Conservation (phyloP, 2,888 invertebrate genomes). For the Trichacis sp. region DNA sequence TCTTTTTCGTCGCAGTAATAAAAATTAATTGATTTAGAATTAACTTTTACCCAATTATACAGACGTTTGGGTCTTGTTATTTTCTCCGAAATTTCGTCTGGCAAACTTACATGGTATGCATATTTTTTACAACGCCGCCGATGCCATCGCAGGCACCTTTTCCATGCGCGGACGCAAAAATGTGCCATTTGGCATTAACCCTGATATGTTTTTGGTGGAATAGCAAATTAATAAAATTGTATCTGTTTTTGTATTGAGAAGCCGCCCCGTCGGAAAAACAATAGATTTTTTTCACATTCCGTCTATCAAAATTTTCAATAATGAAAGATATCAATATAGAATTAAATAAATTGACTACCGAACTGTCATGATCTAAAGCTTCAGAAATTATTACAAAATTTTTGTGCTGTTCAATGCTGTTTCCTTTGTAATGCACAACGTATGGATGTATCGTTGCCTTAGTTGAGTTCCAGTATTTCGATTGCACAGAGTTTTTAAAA, state of each 20-base stretch:
- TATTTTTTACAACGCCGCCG: slow-evolving; percentile 23
- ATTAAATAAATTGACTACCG: slow-evolving; percentile 20
- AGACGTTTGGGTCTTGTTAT: slow-evolving; percentile 30
- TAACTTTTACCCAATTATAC: slow-evolving; percentile 23
- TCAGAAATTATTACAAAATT: no score
- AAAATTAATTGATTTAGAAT: slow-evolving; percentile 31
- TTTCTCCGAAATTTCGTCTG: slow-evolving; percentile 10
- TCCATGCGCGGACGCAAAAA: slow-evolving; percentile 31
- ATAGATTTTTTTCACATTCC: slow-evolving; percentile 9
- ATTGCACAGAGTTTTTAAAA: slow-evolving; percentile 21
- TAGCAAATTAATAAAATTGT: slow-evolving; percentile 20
- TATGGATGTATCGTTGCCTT: no score
- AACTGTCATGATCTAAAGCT: slow-evolving; percentile 15
- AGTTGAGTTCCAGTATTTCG: slow-evolving; percentile 11
- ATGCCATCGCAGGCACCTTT: slow-evolving; percentile 27
- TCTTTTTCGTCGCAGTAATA: slow-evolving; percentile 20
- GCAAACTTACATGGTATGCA: slow-evolving; percentile 23
- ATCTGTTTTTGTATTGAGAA: slow-evolving; percentile 20
- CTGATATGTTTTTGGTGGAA: slow-evolving; percentile 15
- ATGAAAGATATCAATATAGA: slow-evolving; percentile 19
- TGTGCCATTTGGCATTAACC: slow-evolving; percentile 17
- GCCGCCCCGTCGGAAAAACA: slow-evolving; percentile 26
- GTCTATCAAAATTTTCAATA: slow-evolving; percentile 7
- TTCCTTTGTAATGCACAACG: no score
- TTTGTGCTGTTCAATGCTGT: slow-evolving; percentile 6